Evolutionary conservation across 2,888 invertebrate species (phyloP).

Genomic region (Clusia tigrina): DNA sequence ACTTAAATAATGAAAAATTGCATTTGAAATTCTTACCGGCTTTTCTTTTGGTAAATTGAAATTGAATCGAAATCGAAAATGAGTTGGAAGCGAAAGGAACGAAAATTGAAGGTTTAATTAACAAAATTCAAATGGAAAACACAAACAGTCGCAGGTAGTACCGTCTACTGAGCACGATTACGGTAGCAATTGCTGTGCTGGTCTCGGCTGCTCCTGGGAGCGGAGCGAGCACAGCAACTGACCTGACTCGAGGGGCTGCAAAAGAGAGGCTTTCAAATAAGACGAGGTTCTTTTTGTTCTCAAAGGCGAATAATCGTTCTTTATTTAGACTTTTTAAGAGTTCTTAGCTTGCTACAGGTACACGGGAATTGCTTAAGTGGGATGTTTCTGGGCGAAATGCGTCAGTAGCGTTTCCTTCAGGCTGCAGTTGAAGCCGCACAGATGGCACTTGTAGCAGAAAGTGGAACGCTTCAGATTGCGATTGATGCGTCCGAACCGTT

Average conservation of each 20-base stretch:
- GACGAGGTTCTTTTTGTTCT: not conserved
- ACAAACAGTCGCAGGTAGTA: conserved; percentile 64
- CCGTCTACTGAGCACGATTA: conserved; percentile 62
- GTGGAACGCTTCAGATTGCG: conserved; percentile 41
- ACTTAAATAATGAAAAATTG: not conserved
- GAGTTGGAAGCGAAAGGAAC: no score
- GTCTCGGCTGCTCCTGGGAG: not conserved
- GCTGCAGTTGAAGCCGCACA: conserved; percentile 53
- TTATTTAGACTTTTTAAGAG: conserved; percentile 8
- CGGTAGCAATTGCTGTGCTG: conserved; percentile 60
- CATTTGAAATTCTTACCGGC: not conserved
- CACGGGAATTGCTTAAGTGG: conserved; percentile 40
- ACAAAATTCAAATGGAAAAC: conserved; percentile 19
- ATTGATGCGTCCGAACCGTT: conserved; percentile 50
- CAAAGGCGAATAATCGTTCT: not conserved
- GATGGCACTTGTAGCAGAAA: conserved; percentile 55
- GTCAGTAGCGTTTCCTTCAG: conserved; percentile 46
- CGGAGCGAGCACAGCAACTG: conserved; percentile 47
- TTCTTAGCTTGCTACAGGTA: conserved; percentile 13
- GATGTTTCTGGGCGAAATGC: conserved; percentile 51
- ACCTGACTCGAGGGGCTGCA: conserved; percentile 55
- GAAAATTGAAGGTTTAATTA: not conserved
- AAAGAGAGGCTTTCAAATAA: conserved; percentile 10
- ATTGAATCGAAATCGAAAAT: no score
- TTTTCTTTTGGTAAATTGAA: no score